Evolutionary conservation across 2,113 vertebrate genomes (phyloP).

Genomic region (Prunella fulvescens): DNA sequence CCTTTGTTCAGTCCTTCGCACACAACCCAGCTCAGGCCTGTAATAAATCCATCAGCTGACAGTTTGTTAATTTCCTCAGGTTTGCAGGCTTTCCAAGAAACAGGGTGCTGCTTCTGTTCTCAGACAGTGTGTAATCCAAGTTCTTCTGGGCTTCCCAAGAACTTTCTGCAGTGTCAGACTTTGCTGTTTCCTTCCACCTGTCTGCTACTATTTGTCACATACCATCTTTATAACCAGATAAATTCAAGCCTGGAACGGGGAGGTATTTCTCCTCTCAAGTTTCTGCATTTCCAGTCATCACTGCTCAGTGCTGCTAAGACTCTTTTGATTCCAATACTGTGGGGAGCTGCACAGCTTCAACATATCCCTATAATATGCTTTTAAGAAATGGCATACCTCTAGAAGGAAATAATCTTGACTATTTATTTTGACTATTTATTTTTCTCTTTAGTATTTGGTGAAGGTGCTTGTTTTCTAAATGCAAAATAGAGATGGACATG

Average conservation of each 20-base stretch:
- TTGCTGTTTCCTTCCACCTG: background rate
- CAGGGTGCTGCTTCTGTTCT: background rate
- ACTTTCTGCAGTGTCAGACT: background rate
- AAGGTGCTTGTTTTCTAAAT: background rate
- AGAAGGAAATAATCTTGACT: background rate
- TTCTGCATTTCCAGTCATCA: background rate
- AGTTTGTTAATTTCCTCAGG: background rate
- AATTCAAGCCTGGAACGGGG: background rate
- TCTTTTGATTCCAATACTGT: background rate
- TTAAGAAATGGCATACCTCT: background rate
- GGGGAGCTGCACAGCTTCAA: background rate
- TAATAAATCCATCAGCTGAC: background rate
- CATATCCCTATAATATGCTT: background rate
- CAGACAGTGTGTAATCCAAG: background rate
- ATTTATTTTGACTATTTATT: background rate
- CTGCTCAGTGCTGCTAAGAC: background rate
- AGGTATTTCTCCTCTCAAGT: background rate
- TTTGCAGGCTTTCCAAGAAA: background rate
- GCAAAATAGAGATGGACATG: background rate
- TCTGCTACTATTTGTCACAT: background rate
- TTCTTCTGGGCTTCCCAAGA: background rate
- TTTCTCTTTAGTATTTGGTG: background rate
- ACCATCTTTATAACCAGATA: background rate
- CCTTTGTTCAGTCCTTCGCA: background rate
- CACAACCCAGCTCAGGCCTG: rapidly evolving